Base-by-base conservation (phyloP, 2,797 vertebrate species). In the Diglossa cyanea region DNA sequence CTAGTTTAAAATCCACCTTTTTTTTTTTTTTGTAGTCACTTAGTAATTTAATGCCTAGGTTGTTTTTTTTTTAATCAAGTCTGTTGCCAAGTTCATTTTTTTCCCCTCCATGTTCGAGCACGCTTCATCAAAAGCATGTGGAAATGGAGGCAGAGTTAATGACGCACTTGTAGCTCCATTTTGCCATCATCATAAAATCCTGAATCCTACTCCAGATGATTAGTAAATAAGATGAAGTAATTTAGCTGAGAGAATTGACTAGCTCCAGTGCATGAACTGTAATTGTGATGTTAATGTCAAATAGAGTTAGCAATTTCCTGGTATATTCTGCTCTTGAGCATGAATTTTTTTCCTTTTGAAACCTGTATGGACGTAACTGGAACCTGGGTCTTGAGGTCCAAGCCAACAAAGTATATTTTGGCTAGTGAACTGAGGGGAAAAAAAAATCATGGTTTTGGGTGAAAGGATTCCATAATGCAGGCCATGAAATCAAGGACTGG, bases 221-320 rank as follows among this genome's bases (percentile, higher is more conserved):
- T 95, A 96, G 90, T 95, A 96, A 96, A 96, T 96, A 96, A 90
- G 90, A 94, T 91, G 91, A 94, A 96, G 82, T 91, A 94, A 96
- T 96, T 96, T 88, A 88, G 90, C 90, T 91, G 92, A 86, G 95
- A 85, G 91, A 95, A 96, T 83, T 82, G 78, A 72, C 90, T 89
- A 72, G 79, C 76, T 91, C 28, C 66, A 88, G 91, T 93, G 94
- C 90, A 55, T 94, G 93, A 95, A 88, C 91, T 84, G 58, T 94
- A 95, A 91, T 90, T 95, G 94, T 94, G 85, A 80, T 91, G 84
- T 86, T 95, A 93, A 93, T 91, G 79, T 94, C 92, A 93, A 86
- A 93, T n/a, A 78, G 68, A 91, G 71, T 75, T 68, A 75, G 76
- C 73, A 2, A 78, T 95, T 95, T 93, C 48, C 73, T 50, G 42